A percentile compares a stretch with the other conserved stretches of the same genome.
Conservation (phyloP, 2,888 invertebrate genomes). For the Neuroscelio doddi region DNA sequence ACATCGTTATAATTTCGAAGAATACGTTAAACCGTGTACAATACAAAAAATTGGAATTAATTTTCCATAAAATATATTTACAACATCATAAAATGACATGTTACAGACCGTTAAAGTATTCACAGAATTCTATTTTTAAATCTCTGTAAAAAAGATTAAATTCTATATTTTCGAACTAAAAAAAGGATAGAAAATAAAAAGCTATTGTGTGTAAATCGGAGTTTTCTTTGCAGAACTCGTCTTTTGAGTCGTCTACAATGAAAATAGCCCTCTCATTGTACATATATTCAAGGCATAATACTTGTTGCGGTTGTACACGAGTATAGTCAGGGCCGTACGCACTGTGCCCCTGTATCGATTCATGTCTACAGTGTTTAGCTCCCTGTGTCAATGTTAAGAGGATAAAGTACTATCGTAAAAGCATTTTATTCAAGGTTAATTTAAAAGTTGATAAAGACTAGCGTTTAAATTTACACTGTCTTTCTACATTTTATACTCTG, state of each 20-base stretch:
- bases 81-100: no score
- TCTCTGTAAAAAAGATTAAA: no score
- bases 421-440: conserved; percentile 37
- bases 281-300: neutral
- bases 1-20: no score
- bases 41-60: no score
- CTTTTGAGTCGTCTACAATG: neutral
- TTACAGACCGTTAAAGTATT: no score
- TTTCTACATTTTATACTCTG: neutral
- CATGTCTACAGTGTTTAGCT: conserved; percentile 16
- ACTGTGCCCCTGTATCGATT: conserved; percentile 17
- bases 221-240: neutral
- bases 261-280: neutral
- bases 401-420: conserved; percentile 37
- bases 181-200: no score
- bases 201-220: neutral
- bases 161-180: no score
- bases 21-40: no score
- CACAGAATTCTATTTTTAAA: no score
- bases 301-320: conserved; percentile 24
- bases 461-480: conserved; percentile 1
- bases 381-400: conserved; percentile 39
- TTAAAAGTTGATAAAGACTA: no score
- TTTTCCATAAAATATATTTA: no score
- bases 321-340: conserved; percentile 12